Conservation (phyloP, 2,888 invertebrate genomes). For the Margaritifera margaritifera region DNA sequence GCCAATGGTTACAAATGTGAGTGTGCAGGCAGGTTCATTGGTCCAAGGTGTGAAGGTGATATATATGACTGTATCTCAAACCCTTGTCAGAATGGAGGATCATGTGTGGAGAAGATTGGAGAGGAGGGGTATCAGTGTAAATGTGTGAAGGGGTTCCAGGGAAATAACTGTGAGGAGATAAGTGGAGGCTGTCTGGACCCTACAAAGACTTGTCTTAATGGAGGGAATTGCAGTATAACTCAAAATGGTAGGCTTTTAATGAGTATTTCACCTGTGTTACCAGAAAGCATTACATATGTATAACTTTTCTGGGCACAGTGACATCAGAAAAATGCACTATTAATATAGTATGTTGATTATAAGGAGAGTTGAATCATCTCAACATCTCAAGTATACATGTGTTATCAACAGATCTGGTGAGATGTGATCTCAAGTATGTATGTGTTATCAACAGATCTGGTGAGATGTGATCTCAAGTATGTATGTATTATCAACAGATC, state of each 20-base stretch:
- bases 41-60: slow-evolving; percentile 54
- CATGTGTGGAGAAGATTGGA: slow-evolving; percentile 74
- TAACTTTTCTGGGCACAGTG: no score
- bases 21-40: slow-evolving; percentile 60
- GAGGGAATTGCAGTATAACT: slow-evolving; percentile 81
- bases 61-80: slow-evolving; percentile 40
- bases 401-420: no score
- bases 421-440: no score
- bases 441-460: no score
- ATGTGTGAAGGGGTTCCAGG: slow-evolving; percentile 50
- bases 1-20: slow-evolving; percentile 54
- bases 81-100: slow-evolving; percentile 92
- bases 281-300: no score
- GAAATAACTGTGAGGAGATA: slow-evolving; percentile 83
- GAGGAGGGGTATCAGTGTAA: slow-evolving; percentile 76
- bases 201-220: slow-evolving; percentile 93
- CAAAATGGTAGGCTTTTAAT: slow-evolving; percentile 18
- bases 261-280: no score
- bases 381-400: no score
- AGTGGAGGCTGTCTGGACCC: slow-evolving; percentile 87
- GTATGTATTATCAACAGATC: no score
- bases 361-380: no score
- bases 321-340: no score
- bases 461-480: no score
- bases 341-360: no score